Percentiles rank a stretch among this genome's conserved stretches.
These are phyloP conservation scores for Apamea anceps DNA, from an alignment of 2,888 invertebrate species.

Conservation along the genomic window DNA sequence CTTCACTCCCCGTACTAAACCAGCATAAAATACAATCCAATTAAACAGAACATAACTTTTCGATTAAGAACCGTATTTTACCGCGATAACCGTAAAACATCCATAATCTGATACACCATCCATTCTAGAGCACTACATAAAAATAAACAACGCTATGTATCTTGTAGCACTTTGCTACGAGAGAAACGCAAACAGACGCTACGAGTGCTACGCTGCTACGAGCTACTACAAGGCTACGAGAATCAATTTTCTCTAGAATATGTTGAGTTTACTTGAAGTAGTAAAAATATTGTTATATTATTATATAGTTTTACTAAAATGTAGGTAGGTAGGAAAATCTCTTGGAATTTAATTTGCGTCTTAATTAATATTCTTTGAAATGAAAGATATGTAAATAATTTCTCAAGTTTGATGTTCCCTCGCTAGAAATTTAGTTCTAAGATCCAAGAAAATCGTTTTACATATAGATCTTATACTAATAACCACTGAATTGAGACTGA, in stretches of 20 bases:
- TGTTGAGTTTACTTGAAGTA: slow-evolving; percentile 16
- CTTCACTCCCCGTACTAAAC: not conserved
- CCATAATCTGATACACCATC: slow-evolving; percentile 54
- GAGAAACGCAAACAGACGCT: slow-evolving; percentile 35
- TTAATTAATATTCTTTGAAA: slow-evolving; percentile 14
- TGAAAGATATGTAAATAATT: slow-evolving; percentile 45
- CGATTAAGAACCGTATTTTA: slow-evolving; percentile 40
- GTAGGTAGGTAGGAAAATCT: not conserved
- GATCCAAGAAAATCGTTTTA: slow-evolving; percentile 18
- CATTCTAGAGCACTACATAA: slow-evolving; percentile 52
- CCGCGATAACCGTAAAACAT: slow-evolving; percentile 48
- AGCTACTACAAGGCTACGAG: slow-evolving; percentile 31
- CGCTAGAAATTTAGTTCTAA: slow-evolving; percentile 27
- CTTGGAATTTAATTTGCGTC: not conserved
- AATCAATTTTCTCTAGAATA: slow-evolving; percentile 33
- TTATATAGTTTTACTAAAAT: slow-evolving; percentile 6
- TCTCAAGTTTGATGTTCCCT: slow-evolving; percentile 24
- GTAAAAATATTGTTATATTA: not conserved
- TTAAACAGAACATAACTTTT: slow-evolving; percentile 50
- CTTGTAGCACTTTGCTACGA: slow-evolving; percentile 57
- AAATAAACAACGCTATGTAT: slow-evolving; percentile 51
- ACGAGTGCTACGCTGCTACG: slow-evolving; percentile 47
- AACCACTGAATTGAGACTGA: not conserved
- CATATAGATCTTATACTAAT: not conserved
- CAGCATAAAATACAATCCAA: slow-evolving; percentile 23